Conservation (phyloP, 2,113 vertebrate species). For the Lontra canadensis region DNA sequence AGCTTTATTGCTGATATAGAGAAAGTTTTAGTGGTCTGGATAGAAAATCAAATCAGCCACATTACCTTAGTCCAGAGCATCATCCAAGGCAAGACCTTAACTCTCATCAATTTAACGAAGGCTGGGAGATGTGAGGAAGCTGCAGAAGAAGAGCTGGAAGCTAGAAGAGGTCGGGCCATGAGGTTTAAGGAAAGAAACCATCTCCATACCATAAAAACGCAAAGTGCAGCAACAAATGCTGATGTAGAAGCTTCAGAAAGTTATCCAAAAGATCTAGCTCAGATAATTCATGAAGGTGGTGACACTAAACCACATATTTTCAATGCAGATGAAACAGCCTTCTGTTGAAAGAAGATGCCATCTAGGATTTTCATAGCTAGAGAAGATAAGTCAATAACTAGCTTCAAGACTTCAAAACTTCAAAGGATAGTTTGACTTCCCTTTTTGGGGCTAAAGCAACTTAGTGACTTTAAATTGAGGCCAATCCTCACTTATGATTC, state of each 20-base stretch:
- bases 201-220: not conserved
- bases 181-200: not conserved
- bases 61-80: not conserved
- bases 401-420: not conserved
- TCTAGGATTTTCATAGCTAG: not conserved
- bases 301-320: not conserved
- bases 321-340: not conserved
- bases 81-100: not conserved
- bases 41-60: not conserved
- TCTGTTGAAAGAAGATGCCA: not conserved
- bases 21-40: not conserved
- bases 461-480: not conserved
- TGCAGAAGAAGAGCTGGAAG: not conserved
- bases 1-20: not conserved
- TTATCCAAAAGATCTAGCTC: not conserved
- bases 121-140: not conserved
- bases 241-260: not conserved
- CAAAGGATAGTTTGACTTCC: not conserved
- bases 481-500: not conserved
- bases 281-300: not conserved
- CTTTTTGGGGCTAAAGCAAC: not conserved
- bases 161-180: not conserved
- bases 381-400: not conserved
- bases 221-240: not conserved
- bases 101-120: not conserved